phyloP scores from a whole-genome alignment of 2,888 invertebrate genomes.

The Plagodis dolabraria region DNA sequence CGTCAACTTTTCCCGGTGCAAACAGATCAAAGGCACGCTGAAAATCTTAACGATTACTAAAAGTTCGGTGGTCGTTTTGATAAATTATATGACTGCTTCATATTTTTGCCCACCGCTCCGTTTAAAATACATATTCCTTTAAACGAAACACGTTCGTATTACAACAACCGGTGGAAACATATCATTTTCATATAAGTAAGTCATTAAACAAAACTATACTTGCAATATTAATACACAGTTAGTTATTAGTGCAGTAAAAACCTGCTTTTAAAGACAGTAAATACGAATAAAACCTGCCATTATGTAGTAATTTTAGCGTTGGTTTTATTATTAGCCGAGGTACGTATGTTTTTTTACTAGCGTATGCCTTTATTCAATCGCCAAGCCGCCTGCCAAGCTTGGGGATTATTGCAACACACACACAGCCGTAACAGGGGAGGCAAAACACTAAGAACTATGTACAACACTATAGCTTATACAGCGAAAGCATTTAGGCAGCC shows the following conservation, averaged over 20 bases:
- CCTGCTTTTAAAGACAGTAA: conserved; percentile 20
- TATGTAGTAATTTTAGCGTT: conserved; percentile 31
- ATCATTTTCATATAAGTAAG: conserved; percentile 37
- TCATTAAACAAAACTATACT: conserved; percentile 34
- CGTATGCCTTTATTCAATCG: no score
- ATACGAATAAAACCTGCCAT: conserved; percentile 31
- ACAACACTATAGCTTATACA: no score
- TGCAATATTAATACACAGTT: conserved; percentile 15
- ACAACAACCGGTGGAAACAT: conserved; percentile 12
- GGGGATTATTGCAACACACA: no score
- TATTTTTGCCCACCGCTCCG: not conserved
- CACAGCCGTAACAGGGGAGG: no score
- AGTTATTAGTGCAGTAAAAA: no score
- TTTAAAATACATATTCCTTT: not conserved
- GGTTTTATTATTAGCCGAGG: conserved; percentile 20
- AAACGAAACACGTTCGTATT: conserved; percentile 8
- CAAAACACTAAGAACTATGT: no score
- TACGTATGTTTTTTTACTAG: no score
- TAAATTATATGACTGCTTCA: conserved; percentile 1
- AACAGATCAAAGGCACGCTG: conserved; percentile 22
- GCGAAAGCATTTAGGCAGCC: no score
- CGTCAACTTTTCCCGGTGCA: conserved; percentile 9
- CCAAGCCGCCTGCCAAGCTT: no score
- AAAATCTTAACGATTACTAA: conserved; percentile 9
- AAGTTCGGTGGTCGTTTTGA: conserved; percentile 16